phyloP scores from a whole-genome alignment of 2,113 vertebrate genomes.

The Chiloscyllium plagiosum region DNA sequence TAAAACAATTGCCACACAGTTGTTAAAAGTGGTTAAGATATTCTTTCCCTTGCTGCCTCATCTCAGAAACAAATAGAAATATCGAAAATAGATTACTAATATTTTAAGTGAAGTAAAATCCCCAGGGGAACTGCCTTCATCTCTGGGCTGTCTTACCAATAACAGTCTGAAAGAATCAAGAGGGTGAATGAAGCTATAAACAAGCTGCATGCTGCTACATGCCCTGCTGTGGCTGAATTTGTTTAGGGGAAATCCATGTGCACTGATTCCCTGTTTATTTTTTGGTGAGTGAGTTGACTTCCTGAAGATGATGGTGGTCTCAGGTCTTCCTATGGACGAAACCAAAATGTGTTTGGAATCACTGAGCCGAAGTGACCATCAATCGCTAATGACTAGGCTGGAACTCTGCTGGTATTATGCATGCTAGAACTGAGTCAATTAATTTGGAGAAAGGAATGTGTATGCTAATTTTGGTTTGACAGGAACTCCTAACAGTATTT shows the following conservation, averaged over 20 bases:
- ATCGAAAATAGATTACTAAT: conserved; percentile 20
- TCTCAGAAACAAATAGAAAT: background rate
- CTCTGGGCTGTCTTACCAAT: background rate
- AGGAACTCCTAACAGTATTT: background rate
- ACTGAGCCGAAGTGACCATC: background rate
- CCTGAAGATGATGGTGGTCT: background rate
- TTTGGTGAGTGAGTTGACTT: background rate
- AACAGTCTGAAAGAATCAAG: background rate
- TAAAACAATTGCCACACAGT: background rate
- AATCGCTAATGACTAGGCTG: background rate
- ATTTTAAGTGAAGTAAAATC: background rate
- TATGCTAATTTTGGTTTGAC: background rate
- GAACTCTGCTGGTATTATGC: background rate
- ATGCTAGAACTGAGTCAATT: background rate
- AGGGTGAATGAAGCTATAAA: conserved; percentile 1
- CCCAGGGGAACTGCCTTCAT: conserved; percentile 27
- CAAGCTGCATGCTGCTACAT: background rate
- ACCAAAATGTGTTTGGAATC: background rate
- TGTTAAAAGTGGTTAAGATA: background rate
- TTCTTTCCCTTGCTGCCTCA: background rate
- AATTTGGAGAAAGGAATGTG: background rate
- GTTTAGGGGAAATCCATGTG: background rate
- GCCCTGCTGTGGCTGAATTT: background rate
- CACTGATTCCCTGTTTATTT: background rate
- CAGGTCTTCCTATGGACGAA: background rate